Conservation (phyloP, 2,113 vertebrate species). For the Cettia cetti region DNA sequence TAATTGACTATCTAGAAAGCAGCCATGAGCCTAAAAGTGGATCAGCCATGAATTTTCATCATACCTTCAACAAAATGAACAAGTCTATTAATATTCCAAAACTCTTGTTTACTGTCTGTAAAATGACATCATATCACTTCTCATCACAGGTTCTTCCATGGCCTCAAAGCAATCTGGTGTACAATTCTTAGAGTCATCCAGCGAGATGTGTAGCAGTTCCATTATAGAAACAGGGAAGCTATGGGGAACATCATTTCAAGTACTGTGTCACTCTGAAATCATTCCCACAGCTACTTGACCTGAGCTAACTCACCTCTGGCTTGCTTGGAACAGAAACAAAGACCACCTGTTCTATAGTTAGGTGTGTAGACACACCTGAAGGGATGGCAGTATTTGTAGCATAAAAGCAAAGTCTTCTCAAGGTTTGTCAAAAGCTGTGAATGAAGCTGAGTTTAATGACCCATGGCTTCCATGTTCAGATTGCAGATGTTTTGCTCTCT, state of each 20-base stretch:
- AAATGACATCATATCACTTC: background rate
- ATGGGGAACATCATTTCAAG: background rate
- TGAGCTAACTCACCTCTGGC: background rate
- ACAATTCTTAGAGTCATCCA: background rate
- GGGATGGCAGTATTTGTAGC: background rate
- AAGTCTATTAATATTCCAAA: background rate
- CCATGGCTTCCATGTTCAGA: background rate
- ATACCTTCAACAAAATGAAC: background rate
- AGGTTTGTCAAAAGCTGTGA: background rate
- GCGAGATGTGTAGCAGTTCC: background rate
- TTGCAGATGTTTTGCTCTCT: background rate
- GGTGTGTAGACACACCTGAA: background rate
- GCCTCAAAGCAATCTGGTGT: background rate
- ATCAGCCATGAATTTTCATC: background rate
- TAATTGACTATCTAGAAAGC: background rate
- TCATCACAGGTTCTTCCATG: background rate
- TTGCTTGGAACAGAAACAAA: background rate
- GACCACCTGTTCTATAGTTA: background rate
- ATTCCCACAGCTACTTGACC: background rate
- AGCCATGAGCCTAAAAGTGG: background rate
- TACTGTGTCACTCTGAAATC: background rate
- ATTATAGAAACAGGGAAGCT: background rate
- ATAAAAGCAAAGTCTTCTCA: background rate
- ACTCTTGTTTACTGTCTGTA: background rate
- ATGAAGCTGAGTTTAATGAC: background rate